Percentiles rank a stretch among this genome's conserved stretches.
Conservation (phyloP, 2,113 vertebrate genomes). For the Chionodraco myersi region DNA sequence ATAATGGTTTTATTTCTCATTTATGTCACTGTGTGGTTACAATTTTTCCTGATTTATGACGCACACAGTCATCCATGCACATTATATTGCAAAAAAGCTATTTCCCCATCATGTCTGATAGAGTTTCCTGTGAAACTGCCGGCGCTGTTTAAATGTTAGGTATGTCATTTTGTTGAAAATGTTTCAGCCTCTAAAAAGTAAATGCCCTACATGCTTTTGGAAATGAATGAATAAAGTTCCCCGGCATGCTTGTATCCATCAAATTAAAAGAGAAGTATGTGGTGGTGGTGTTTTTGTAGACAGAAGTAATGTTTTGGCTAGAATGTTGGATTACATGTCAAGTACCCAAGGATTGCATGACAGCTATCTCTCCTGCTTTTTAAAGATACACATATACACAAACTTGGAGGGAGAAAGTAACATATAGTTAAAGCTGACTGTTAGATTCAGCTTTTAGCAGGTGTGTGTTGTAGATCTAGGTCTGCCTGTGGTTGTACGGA, state of each 20-base stretch:
- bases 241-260: conserved; percentile 38
- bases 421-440: conserved; percentile 24
- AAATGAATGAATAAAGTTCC: conserved; percentile 39
- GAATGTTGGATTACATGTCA: conserved; percentile 15
- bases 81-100: conserved; percentile 58
- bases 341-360: conserved; percentile 1
- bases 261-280: conserved; percentile 37
- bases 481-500: conserved; percentile 45
- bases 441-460: conserved; percentile 33
- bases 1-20: conserved; percentile 75
- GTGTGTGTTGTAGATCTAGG: conserved; percentile 47
- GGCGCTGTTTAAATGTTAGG: conserved; percentile 44
- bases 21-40: conserved; percentile 66
- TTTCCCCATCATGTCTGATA: conserved; percentile 59
- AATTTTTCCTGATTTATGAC: conserved; percentile 23
- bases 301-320: neutral
- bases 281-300: neutral
- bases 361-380: neutral
- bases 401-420: conserved; percentile 12
- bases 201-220: conserved; percentile 31
- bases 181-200: conserved; percentile 37
- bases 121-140: conserved; percentile 52
- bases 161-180: conserved; percentile 51
- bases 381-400: neutral
- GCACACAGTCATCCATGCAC: conserved; percentile 47